Evolutionary conservation across 2,113 vertebrate genomes (phyloP), one percentile per base, ranked within the genome.

Genomic region (Lophura nycthemera): DNA sequence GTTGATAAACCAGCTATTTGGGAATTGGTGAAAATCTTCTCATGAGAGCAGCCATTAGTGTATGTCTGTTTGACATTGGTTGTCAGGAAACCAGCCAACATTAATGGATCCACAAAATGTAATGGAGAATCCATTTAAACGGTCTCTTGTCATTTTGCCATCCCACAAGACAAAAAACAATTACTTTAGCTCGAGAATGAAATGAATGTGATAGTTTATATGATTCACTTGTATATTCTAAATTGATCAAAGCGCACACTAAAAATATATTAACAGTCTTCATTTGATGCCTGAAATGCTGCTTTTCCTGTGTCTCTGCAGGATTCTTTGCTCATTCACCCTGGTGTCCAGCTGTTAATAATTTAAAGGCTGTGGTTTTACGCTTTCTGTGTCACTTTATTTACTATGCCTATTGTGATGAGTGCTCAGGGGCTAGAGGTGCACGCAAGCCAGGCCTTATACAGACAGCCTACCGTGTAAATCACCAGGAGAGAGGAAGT

Each of bases 101-200:
- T 88, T 95, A 93, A 93, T 95, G 77, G 74, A 88, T 70, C 66
- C 40, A 60, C 48, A 88, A 60, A 95, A 96, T 77, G 40, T 61
- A 93, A 92, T 70, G 60, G 87, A 85, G 91, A 94, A 95, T 81
- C 54, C 86, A 89, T 95, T 94, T 94, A 91, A 94, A 90, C 78
- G 48, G 56, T 96, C 82, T 91, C 89, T 81, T 89, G 60, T 83
- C 13, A 4, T 82, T 95, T 61, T 93, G 61, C 94, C 71, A 77
- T 89, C 60, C 71, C 91, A 91, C 54, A 92, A 95, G 80, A 90
- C 63, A 66, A 87, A 93, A 40, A 38, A 13, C 69, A 86, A 94
- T 89, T 78, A 85, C 86, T 77, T 96, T 92, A 95, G 94, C 69
- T 90, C 14, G 8, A 74, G 76, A 95, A 77, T 95, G 47, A 97